Evolutionary conservation across 2,113 vertebrate genomes (phyloP).

Genomic region (Nipponia nippon): DNA sequence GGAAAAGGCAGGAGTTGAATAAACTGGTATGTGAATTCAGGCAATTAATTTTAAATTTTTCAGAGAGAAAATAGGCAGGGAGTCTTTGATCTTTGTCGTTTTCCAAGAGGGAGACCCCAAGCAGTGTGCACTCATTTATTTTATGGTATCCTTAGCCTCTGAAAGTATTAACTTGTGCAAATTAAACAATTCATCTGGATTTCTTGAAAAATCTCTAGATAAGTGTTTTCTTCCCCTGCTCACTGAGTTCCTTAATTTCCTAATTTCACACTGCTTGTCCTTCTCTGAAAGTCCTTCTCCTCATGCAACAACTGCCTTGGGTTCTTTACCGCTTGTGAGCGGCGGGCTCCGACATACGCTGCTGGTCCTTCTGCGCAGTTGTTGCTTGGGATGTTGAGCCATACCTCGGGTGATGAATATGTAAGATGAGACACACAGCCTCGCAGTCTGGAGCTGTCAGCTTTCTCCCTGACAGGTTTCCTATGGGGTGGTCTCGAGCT

Average conservation of each 20-base stretch:
- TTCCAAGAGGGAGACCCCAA: slow-evolving; percentile 17
- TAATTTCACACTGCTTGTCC: background rate
- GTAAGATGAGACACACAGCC: slow-evolving; percentile 30
- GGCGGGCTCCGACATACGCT: rapidly evolving
- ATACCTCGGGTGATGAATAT: background rate
- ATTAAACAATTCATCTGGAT: background rate
- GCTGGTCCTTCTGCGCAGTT: background rate
- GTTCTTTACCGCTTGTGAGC: background rate
- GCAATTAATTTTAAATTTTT: slow-evolving; percentile 65
- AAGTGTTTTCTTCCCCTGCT: background rate
- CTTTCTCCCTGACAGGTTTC: background rate
- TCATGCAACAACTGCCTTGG: background rate
- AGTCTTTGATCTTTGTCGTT: slow-evolving; percentile 53
- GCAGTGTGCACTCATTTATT: slow-evolving; percentile 21
- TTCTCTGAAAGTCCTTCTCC: background rate
- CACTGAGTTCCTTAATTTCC: background rate
- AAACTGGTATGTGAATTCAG: slow-evolving; percentile 35
- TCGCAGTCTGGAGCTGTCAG: background rate
- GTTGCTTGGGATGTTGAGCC: background rate
- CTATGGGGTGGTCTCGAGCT: background rate
- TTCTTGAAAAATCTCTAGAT: slow-evolving; percentile 15
- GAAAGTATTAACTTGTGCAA: background rate
- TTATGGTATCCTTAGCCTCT: background rate
- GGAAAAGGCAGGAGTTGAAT: slow-evolving; percentile 28
- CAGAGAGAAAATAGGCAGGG: slow-evolving; percentile 28